phyloP scores from a whole-genome alignment of 1,140 invertebrate genomes.

The Papilio helenus region DNA sequence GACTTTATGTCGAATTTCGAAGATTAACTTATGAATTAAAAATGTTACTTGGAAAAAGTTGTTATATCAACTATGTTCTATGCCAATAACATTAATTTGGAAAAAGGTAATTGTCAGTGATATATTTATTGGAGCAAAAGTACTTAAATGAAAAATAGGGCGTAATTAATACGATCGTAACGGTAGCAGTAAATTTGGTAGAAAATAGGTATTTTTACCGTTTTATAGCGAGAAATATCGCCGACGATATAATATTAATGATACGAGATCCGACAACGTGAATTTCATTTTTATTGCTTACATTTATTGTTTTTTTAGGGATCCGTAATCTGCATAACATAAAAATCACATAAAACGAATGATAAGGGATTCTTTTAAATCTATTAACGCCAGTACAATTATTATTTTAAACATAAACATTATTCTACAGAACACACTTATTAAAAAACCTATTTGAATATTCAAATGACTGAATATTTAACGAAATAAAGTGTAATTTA shows the following conservation, averaged over 20 bases:
- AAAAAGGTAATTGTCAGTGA: background rate
- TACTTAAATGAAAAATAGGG: constrained; percentile 55
- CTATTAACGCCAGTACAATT: background rate
- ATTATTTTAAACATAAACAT: background rate
- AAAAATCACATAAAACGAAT: constrained; percentile 13
- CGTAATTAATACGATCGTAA: constrained; percentile 67
- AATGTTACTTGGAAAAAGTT: no score
- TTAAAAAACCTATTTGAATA: background rate
- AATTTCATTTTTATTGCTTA: constrained; percentile 34
- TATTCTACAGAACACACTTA: background rate
- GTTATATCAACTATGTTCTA: background rate
- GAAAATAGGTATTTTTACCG: constrained; percentile 70
- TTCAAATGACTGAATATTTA: background rate
- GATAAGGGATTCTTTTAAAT: constrained; percentile 23
- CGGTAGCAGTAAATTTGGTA: constrained; percentile 59
- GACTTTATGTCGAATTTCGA: no score
- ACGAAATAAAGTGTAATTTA: no score
- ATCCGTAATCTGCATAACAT: constrained; percentile 32
- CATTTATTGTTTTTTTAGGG: constrained; percentile 28
- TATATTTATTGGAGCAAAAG: constrained; percentile 59
- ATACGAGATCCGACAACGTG: constrained; percentile 40
- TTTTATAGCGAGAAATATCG: constrained; percentile 57
- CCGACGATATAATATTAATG: constrained; percentile 61
- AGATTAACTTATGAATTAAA: no score
- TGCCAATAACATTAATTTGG: background rate